Evolutionary conservation across 2,888 invertebrate species (phyloP), one percentile per base, ranked within the genome.

Genomic region (Phortica magna): DNA sequence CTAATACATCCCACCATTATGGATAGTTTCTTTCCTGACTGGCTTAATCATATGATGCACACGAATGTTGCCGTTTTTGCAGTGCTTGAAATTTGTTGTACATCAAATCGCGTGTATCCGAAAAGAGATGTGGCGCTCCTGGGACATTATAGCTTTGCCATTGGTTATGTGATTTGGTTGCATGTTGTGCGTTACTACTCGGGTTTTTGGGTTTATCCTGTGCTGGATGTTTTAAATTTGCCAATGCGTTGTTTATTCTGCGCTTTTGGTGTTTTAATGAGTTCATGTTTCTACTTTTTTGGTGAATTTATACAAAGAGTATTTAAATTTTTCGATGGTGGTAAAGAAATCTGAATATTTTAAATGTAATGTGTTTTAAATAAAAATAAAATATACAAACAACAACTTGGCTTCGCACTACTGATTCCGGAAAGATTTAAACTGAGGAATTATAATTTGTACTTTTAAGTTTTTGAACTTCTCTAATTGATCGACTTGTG

Each of bases 41-140:
- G 87, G 81, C 74, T 83, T 1, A 87, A 79, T 6, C 82, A 79
- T 31, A 57, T 84, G 1, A 65, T 81, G 80, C 86, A 87, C 59
- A 74, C 73, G 2, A 57, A 31, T 2, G 76, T 78, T 1, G 59
- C 78, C 14, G n/a, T 80, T 42, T 84, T 79, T 31, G 76, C 77
- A 0, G 2, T 80, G 17, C 19, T 80, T n/a, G 80, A 84, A 7
- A 48, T 81, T 0, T 70, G 43, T 1, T 6, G 67, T 17, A 67
- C 48, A 14, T 5, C 55, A 0, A 48, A 64, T 0, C 85, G 85
- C 10, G 22, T 65, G 0, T 85, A 85, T 74, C 84, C 85, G 10
- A 61, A 61, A 61, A 22, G 61, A 22, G 19, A 9, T 22, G 0
- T 0, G 0, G 61, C 31, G 17, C 22, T 61, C 7, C 10, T 61